phyloP scores from a whole-genome alignment of 2,888 invertebrate species.

The Lacanobia oleracea region DNA sequence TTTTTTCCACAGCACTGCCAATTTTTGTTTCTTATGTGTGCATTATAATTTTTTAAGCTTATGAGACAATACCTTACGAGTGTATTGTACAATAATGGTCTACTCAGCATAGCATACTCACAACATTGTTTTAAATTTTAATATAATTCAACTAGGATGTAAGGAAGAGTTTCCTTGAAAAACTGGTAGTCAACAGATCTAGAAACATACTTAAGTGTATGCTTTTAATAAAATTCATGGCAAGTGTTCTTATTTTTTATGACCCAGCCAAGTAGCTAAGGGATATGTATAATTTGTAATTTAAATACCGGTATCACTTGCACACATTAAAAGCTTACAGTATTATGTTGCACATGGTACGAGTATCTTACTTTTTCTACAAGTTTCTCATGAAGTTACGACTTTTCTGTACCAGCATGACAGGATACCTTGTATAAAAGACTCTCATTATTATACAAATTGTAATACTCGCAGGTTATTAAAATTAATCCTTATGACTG shows the following conservation, averaged over 20 bases:
- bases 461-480: not conserved
- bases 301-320: conserved; percentile 37
- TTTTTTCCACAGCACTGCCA: too few relatives aligned
- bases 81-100: too few relatives aligned
- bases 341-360: not conserved
- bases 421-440: conserved; percentile 2
- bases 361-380: conserved; percentile 8
- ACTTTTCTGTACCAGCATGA: not conserved
- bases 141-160: not conserved
- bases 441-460: not conserved
- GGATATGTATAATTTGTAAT: conserved; percentile 29
- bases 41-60: too few relatives aligned
- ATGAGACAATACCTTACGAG: too few relatives aligned
- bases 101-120: too few relatives aligned
- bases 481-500: conserved; percentile 3
- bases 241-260: conserved; percentile 26
- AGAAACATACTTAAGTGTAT: not conserved
- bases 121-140: too few relatives aligned
- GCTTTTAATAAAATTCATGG: not conserved
- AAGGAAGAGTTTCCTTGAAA: not conserved
- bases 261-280: conserved; percentile 18
- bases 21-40: too few relatives aligned
- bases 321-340: conserved; percentile 29
- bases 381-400: conserved; percentile 21
- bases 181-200: not conserved